These are phyloP conservation scores for Rotaria socialis DNA, from an alignment of 2,888 invertebrate species.

Conservation along the genomic window DNA sequence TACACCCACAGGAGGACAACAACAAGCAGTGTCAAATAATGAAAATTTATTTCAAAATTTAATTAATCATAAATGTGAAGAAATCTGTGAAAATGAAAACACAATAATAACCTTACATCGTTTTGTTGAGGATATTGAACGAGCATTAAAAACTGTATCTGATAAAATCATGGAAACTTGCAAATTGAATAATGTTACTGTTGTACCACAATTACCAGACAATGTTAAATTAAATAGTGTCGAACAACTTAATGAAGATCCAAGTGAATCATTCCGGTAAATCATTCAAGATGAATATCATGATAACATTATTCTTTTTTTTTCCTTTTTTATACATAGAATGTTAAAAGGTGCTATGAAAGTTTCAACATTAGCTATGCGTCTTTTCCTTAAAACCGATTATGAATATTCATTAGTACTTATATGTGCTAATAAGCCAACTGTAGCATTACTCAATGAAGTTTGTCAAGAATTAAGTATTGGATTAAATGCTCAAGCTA, in stretches of 20 bases:
- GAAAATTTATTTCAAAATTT: neutral
- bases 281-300: no score
- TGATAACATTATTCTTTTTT: neutral
- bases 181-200: neutral
- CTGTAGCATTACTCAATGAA: neutral
- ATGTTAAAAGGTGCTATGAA: constrained; percentile 32
- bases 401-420: neutral
- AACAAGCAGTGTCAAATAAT: neutral
- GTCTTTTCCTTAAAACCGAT: neutral
- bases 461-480: constrained; percentile 25
- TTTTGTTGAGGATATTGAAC: constrained; percentile 9
- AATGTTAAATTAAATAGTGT: neutral
- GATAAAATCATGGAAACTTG: constrained; percentile 6
- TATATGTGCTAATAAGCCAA: constrained; percentile 37
- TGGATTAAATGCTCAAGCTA: constrained; percentile 12
- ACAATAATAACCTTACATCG: neutral
- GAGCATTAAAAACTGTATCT: constrained; percentile 13
- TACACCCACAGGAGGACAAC: neutral
- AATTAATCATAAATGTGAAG: neutral
- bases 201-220: neutral
- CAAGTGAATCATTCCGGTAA: constrained; percentile 28
- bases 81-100: neutral
- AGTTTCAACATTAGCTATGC: constrained; percentile 18
- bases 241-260: neutral
- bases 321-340: neutral